Percentiles rank a stretch among this genome's conserved stretches.
phyloP scores from a whole-genome alignment of 1,140 invertebrate genomes.

The Drosophila kikkawai region DNA sequence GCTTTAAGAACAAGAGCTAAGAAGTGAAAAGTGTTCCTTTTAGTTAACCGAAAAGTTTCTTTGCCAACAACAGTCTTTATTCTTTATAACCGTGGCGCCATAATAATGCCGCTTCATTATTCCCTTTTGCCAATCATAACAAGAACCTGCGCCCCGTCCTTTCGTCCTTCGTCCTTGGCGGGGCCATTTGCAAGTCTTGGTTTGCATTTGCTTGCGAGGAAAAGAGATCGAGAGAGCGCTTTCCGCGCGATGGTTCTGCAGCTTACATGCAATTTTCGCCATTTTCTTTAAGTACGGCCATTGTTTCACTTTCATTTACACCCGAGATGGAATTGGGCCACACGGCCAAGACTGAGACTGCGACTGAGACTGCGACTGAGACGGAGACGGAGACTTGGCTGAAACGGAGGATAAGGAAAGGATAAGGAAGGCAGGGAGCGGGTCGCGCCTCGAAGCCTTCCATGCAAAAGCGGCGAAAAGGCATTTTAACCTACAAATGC shows the following conservation, averaged over 20 bases:
- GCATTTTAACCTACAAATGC: conserved; percentile 66
- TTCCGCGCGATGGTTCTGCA: conserved; percentile 41
- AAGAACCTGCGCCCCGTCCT: conserved; percentile 17
- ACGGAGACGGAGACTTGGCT: conserved; percentile 42
- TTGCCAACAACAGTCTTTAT: conserved; percentile 21
- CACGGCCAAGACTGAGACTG: conserved; percentile 56
- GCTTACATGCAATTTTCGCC: conserved; percentile 79
- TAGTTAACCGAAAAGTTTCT: conserved; percentile 21
- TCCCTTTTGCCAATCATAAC: conserved; percentile 57
- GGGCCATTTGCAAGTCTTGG: conserved; percentile 49
- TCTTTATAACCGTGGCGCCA: conserved; percentile 20
- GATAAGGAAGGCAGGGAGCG: conserved; percentile 2
- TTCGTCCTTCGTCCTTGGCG: conserved; percentile 30
- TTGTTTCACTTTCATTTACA: conserved; percentile 80
- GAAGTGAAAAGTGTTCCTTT: conserved; percentile 5
- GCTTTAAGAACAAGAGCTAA: not conserved
- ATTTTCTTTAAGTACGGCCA: conserved; percentile 81
- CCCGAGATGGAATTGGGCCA: conserved; percentile 75
- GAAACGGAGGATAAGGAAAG: conserved; percentile 9
- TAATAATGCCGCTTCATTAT: conserved; percentile 52
- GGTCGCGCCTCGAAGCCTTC: conserved; percentile 21
- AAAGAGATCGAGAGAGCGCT: conserved; percentile 16
- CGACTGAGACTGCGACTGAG: conserved; percentile 31
- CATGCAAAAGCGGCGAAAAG: conserved; percentile 70
- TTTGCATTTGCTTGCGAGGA: conserved; percentile 38